A percentile compares a stretch with the other conserved stretches of the same genome.
Evolutionary conservation across 2,797 vertebrate genomes (phyloP).

Genomic region (Clarias fuscus): DNA sequence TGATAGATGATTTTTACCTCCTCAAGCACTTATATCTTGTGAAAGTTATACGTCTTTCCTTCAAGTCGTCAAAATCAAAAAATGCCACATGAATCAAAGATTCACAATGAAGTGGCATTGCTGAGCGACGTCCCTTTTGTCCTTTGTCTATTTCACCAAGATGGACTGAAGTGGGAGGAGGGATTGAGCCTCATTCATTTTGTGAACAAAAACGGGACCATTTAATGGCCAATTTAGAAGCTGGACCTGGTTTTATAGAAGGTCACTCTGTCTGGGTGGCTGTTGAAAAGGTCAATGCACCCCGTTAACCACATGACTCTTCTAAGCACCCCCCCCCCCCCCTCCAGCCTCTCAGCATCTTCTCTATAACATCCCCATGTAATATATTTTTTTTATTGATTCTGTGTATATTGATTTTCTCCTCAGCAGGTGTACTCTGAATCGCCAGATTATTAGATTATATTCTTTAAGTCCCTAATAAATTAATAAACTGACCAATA

Average conservation of each 20-base stretch:
- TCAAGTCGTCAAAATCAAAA: not conserved
- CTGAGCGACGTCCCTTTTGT: not conserved
- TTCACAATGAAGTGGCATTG: not conserved
- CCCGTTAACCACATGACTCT: not conserved
- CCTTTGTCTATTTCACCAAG: not conserved
- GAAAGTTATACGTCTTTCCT: not conserved
- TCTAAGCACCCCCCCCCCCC: too few species aligned
- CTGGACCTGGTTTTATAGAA: conserved; percentile 8
- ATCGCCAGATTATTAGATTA: not conserved
- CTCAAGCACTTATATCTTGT: not conserved
- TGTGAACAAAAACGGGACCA: not conserved
- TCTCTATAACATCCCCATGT: not conserved
- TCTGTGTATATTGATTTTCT: not conserved
- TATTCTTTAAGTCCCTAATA: not conserved
- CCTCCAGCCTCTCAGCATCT: not conserved
- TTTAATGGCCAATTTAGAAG: conserved; percentile 11
- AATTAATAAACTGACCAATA: not conserved
- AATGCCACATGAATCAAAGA: not conserved
- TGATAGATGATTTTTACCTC: not conserved
- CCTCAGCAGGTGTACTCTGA: not conserved
- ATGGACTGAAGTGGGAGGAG: not conserved
- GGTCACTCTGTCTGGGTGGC: not conserved
- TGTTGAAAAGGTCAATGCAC: conserved; percentile 12
- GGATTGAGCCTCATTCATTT: not conserved
- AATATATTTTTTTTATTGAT: not conserved